Conservation (phyloP, 2,888 invertebrate species). For the Nysson spinosus region DNA sequence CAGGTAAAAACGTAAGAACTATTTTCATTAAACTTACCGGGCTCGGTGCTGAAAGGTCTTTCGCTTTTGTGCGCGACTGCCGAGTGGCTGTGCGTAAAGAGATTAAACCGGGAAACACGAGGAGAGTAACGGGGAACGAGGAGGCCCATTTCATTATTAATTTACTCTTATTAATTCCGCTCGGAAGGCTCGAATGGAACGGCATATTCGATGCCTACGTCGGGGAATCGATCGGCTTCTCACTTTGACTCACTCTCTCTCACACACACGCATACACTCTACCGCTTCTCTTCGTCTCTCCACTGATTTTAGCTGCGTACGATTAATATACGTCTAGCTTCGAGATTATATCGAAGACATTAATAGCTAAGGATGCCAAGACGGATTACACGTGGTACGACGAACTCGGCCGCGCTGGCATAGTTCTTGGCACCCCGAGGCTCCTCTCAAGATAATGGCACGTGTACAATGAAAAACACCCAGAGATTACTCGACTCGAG, state of each 20-base stretch:
- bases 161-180: conserved; percentile 53
- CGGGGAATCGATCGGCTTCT: conserved; percentile 35
- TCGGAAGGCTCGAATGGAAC: conserved; percentile 27
- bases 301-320: conserved; percentile 24
- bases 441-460: background rate
- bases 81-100: conserved; percentile 55
- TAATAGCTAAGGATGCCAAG: conserved; percentile 26
- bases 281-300: background rate
- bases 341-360: conserved; percentile 24
- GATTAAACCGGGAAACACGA: conserved; percentile 53
- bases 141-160: conserved; percentile 52
- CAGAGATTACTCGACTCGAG: background rate
- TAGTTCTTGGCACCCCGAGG: conserved; percentile 7
- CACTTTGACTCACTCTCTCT: background rate
- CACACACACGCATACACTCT: background rate
- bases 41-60: conserved; percentile 62
- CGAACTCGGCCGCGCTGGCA: background rate
- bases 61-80: conserved; percentile 52
- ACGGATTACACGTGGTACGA: conserved; percentile 15
- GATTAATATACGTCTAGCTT: conserved; percentile 18
- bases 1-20: conserved; percentile 71
- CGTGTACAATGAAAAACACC: background rate
- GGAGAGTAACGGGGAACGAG: background rate
- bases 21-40: conserved; percentile 71
- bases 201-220: conserved; percentile 30